Evolutionary conservation across 2,113 vertebrate species (phyloP), one percentile per base, ranked within the genome.

Genomic region (Ginglymostoma cirratum): DNA sequence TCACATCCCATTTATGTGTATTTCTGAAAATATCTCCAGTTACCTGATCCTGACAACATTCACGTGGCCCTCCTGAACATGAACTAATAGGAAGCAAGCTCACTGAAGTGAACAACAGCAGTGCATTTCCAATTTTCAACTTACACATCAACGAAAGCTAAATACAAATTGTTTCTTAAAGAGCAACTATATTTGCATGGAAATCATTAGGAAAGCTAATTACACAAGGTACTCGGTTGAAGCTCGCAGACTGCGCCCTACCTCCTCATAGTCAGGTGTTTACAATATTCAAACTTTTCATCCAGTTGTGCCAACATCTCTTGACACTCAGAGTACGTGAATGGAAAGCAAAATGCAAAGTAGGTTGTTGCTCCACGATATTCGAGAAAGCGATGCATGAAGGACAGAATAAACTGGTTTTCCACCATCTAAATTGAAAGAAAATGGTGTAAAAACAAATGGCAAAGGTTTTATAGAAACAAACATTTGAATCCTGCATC

Each of bases 291-390:
- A 97, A 98, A 98, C 96, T 97, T 98, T 94, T 98, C 96, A 30
- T 99, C 99, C 96, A 99, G 97, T 96, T 97, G 98, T 38, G 97
- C 97, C 96, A 99, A 97, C 98, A 99, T 98, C 96, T 99, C 98
- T 98, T 99, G 99, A 97, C 98, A 98, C 97, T 99, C 99, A 0
- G 96, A 97, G 97, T 99, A 99, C 4, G 99, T 99, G 97, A 99
- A 99, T 0, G 99, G 99, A 97, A 98, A 99, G 96, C 99, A 99
- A 98, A 99, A 99, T 96, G 99, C 98, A 96, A 99, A 99, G 97
- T 98, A 99, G 96, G 99, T 99, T 96, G 98, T 98, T 94, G 98
- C 97, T 3, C 98, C 99, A 0, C 98, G 98, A 96, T 97, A 97
- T 93, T 99, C 99, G 96, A 98, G 96, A 96, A 99, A 98, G 90